phyloP scores from a whole-genome alignment of 2,888 invertebrate genomes.

The Heliconius ethilla region DNA sequence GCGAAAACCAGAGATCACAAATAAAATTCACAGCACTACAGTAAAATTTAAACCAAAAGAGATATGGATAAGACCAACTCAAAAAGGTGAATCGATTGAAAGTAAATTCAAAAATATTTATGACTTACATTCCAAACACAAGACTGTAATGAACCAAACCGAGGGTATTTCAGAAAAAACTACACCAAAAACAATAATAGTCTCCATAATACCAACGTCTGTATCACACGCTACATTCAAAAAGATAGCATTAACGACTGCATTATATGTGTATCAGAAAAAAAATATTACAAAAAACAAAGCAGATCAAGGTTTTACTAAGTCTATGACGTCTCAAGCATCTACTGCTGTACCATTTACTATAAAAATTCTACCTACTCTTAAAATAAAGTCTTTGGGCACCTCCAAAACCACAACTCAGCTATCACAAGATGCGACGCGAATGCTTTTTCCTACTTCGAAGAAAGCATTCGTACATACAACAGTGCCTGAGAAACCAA shows the following conservation, averaged over 20 bases:
- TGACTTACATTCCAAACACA: conserved; percentile 55
- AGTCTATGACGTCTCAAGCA: conserved; percentile 57
- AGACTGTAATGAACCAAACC: conserved; percentile 57
- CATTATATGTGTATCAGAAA: conserved; percentile 57
- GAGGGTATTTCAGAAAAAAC: conserved; percentile 61
- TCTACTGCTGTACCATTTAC: conserved; percentile 54
- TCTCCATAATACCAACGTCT: conserved; percentile 77
- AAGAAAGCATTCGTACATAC: conserved; percentile 37
- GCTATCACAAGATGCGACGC: conserved; percentile 35
- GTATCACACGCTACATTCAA: conserved; percentile 73
- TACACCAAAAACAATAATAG: conserved; percentile 75
- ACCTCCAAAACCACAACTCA: conserved; percentile 32
- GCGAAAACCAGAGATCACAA: conserved; percentile 60
- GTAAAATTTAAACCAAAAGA: conserved; percentile 74
- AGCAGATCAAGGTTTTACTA: conserved; percentile 59
- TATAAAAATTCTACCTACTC: conserved; percentile 45
- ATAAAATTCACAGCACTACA: conserved; percentile 61
- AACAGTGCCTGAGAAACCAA: conserved; percentile 34
- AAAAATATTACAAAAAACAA: conserved; percentile 53
- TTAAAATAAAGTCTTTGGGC: conserved; percentile 40
- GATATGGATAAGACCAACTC: conserved; percentile 77
- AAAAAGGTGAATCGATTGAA: conserved; percentile 76
- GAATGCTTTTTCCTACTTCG: conserved; percentile 31
- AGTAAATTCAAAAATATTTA: conserved; percentile 61
- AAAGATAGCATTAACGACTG: conserved; percentile 71